These are phyloP conservation scores for Calephelis perditalis DNA, from an alignment of 2,888 invertebrate species.

Conservation along the genomic window DNA sequence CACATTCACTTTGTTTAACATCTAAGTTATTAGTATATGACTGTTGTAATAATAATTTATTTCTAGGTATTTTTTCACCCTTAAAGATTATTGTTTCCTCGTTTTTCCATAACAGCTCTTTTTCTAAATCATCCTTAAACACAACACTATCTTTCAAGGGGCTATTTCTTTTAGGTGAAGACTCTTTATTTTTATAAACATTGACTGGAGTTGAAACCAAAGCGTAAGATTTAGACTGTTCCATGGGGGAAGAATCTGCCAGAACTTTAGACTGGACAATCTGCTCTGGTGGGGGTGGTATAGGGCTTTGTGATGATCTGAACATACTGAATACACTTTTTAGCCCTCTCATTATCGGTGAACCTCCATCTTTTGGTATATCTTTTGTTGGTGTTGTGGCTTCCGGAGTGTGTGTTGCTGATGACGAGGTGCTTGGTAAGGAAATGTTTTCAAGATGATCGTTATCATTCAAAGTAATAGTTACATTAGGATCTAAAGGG, in stretches of 20 bases:
- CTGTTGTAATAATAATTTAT: conserved; percentile 51
- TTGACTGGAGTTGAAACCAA: conserved; percentile 56
- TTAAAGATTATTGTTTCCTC: conserved; percentile 61
- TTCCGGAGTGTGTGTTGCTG: conserved; percentile 54
- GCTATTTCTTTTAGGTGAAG: conserved; percentile 48
- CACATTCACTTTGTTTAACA: conserved; percentile 23
- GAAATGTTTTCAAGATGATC: conserved; percentile 51
- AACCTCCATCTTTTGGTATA: conserved; percentile 50
- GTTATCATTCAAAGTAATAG: conserved; percentile 45
- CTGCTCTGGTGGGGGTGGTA: conserved; percentile 41
- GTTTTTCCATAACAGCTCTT: conserved; percentile 64
- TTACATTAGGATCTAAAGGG: conserved; percentile 38
- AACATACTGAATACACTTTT: conserved; percentile 69
- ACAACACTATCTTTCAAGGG: conserved; percentile 59
- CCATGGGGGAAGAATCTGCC: conserved; percentile 25
- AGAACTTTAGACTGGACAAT: conserved; percentile 27
- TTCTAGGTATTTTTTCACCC: conserved; percentile 60
- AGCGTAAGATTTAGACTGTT: conserved; percentile 22
- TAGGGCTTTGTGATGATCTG: conserved; percentile 63
- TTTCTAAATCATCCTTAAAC: conserved; percentile 65
- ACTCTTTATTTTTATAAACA: conserved; percentile 42
- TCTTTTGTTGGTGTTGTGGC: conserved; percentile 65
- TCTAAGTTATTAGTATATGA: conserved; percentile 18
- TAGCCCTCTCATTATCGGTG: conserved; percentile 65
- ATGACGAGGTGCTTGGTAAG: conserved; percentile 55